Conservation (phyloP, 2,888 invertebrate species). For the Hydriomena furcata region DNA sequence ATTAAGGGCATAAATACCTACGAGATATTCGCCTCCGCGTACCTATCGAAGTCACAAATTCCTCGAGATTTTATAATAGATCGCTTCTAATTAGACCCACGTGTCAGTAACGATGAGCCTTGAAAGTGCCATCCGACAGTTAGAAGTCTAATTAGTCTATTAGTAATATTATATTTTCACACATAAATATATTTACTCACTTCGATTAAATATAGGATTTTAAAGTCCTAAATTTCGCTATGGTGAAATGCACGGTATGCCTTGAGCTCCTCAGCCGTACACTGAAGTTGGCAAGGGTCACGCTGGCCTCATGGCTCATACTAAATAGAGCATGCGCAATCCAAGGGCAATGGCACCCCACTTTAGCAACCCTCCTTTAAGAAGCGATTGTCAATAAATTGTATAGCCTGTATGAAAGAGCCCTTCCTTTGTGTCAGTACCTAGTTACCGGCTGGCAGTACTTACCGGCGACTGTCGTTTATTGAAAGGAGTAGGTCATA, state of each 20-base stretch:
- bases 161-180: conserved; percentile 4
- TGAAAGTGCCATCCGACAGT: background rate
- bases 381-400: conserved; percentile 48
- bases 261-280: conserved; percentile 62
- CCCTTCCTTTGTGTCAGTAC: conserved; percentile 17
- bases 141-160: conserved; percentile 1
- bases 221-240: conserved; percentile 62
- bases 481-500: background rate
- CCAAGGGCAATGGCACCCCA: conserved; percentile 58
- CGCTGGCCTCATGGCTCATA: conserved; percentile 49
- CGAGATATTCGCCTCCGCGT: background rate
- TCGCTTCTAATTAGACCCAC: conserved; percentile 39
- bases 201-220: conserved; percentile 70
- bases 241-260: conserved; percentile 45
- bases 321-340: conserved; percentile 75
- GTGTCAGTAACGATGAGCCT: conserved; percentile 30
- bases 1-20: no score
- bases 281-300: conserved; percentile 70
- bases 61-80: conserved; percentile 29
- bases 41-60: conserved; percentile 1
- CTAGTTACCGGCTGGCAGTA: background rate
- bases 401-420: conserved; percentile 45
- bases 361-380: conserved; percentile 58
- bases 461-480: no score
- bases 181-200: conserved; percentile 54